phyloP scores from a whole-genome alignment of 53 echinoderm and acorn worm species.

The Stichopus horrens region DNA sequence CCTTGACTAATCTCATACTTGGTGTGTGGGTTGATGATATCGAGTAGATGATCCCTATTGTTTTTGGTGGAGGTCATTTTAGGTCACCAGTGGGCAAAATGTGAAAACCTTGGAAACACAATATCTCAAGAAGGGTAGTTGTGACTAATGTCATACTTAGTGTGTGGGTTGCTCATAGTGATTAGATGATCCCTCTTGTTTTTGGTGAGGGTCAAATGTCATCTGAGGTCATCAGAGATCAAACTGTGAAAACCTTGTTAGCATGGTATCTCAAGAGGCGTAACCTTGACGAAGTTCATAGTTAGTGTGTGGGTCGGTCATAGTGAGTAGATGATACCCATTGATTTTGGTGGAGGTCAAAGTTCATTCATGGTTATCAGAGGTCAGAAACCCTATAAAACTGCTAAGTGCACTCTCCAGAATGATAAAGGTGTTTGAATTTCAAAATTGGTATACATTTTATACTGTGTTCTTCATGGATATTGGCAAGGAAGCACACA shows the following conservation, averaged over 20 bases:
- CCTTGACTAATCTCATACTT: not conserved
- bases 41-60: not conserved
- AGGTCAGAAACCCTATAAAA: too few relatives aligned
- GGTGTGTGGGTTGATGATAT: not conserved
- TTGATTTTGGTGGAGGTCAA: not conserved
- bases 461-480: too few relatives aligned
- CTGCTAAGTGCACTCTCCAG: too few relatives aligned
- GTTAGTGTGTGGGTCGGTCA: not conserved
- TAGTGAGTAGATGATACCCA: not conserved
- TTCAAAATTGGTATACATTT: too few relatives aligned
- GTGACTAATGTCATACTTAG: not conserved
- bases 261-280: not conserved
- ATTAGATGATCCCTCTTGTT: too few relatives aligned
- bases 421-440: too few relatives aligned
- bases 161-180: not conserved
- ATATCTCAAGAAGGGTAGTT: not conserved
- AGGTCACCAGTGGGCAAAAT: not conserved
- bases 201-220: too few relatives aligned
- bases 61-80: not conserved
- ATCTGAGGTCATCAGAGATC: not conserved
- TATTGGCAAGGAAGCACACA: too few relatives aligned
- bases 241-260: not conserved
- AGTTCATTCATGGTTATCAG: too few relatives aligned
- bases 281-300: not conserved
- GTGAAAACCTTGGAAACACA: not conserved